Percentiles rank a stretch among this genome's conserved stretches.
Conservation (phyloP, 30 jellyfish, hydroid and myxozoan species). For the Catostylus mosaicus region DNA sequence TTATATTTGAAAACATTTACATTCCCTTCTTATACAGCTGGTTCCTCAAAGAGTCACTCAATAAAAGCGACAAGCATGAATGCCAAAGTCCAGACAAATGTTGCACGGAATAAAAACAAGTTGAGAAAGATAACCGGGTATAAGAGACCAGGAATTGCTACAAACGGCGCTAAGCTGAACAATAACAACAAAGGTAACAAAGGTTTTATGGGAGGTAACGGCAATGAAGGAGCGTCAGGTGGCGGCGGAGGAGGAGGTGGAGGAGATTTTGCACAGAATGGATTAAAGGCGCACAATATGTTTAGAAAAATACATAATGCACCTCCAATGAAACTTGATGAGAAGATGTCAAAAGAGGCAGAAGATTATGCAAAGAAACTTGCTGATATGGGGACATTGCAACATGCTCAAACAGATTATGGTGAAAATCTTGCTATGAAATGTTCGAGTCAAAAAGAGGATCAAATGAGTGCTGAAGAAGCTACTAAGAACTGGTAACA, state of each 20-base stretch:
- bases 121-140: too few species aligned
- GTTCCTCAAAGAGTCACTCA: too few species aligned
- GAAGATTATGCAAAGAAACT: constrained; percentile 83
- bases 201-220: neutral
- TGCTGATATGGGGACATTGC: constrained; percentile 70
- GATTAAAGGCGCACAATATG: constrained; percentile 74
- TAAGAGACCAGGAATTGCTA: too few species aligned
- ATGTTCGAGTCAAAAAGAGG: constrained; percentile 68
- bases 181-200: constrained; percentile 5
- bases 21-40: too few species aligned
- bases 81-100: too few species aligned
- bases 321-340: constrained; percentile 71
- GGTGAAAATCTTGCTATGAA: constrained; percentile 96
- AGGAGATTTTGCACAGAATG: constrained; percentile 39
- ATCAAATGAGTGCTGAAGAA: constrained; percentile 84
- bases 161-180: too few species aligned
- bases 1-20: too few species aligned
- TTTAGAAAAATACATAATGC: constrained; percentile 87
- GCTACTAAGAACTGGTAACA: constrained; percentile 82
- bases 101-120: too few species aligned
- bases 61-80: too few species aligned
- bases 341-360: constrained; percentile 84
- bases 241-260: constrained; percentile 19
- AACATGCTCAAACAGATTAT: constrained; percentile 70
- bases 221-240: constrained; percentile 1